Conservation (phyloP, 2,888 invertebrate species). For the Cheilosia soror region DNA sequence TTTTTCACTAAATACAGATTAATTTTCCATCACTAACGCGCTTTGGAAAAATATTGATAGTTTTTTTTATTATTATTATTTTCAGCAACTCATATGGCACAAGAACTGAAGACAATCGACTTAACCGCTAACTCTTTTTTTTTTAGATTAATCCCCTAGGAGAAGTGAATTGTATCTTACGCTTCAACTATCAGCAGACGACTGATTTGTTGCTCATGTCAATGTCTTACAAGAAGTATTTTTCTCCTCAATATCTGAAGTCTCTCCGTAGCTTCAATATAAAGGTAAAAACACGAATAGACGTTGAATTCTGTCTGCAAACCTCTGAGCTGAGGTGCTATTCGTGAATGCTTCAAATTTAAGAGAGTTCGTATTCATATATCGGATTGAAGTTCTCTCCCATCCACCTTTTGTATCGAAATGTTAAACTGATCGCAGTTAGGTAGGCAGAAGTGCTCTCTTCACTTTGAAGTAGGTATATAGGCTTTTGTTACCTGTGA, state of each 20-base stretch:
- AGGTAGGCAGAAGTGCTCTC: not conserved
- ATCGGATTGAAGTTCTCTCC: not conserved
- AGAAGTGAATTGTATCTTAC: slow-evolving; percentile 78
- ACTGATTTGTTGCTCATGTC: slow-evolving; percentile 81
- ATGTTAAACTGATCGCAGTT: not conserved
- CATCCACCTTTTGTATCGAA: not conserved
- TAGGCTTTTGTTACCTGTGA: slow-evolving; percentile 27
- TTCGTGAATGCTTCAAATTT: slow-evolving; percentile 35
- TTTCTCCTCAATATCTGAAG: slow-evolving; percentile 65
- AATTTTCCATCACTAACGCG: slow-evolving; percentile 8
- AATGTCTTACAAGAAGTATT: slow-evolving; percentile 81
- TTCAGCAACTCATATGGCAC: slow-evolving; percentile 63
- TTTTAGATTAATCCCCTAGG: slow-evolving; percentile 51
- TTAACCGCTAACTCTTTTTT: slow-evolving; percentile 44
- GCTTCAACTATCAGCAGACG: slow-evolving; percentile 82
- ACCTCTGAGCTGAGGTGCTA: slow-evolving; percentile 43
- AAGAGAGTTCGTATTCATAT: slow-evolving; percentile 49
- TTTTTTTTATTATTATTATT: slow-evolving; percentile 2
- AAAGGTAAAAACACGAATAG: slow-evolving; percentile 30
- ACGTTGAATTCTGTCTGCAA: slow-evolving; percentile 63
- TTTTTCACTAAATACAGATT: slow-evolving; percentile 15
- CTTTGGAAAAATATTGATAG: not conserved
- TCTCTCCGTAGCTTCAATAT: slow-evolving; percentile 49
- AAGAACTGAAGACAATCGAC: slow-evolving; percentile 23
- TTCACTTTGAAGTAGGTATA: slow-evolving; percentile 12